Base-by-base conservation (phyloP, 2,888 invertebrate species). In the Sphaerophoria taeniata region DNA sequence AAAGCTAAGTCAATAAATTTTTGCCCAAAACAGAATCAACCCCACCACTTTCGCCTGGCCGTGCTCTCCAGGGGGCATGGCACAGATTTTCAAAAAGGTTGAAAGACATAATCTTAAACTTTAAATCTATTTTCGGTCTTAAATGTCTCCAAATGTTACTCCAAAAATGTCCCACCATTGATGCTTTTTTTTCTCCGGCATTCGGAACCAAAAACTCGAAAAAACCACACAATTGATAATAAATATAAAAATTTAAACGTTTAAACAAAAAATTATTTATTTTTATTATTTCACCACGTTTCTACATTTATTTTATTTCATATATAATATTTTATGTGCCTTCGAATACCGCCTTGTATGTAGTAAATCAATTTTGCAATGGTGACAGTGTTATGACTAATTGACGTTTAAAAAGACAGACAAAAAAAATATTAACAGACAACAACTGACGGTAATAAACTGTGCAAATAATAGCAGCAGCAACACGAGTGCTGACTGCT, bases 321-420 rank as follows among this genome's bases (percentile, higher is more conserved):
- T 45, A 16, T 3, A 11, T 5, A 11, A 9, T 43, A 7, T 43
- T 3, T 43, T 43, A 43, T 43, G 43, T 39, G 6, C 9, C 9
- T 9, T 3, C 12, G 9, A 12, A 12, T 39, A 9, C 6, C 16
- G 24, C 51, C 11, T 36, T 53, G 49, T 36, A 39, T 67, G 77
- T 73, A 70, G 73, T 83, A 83, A 83, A 83, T 83, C 82, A 77
- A 63, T 77, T 77, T 63, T 58, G 47, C 73, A 83, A 70, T 55
- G 72, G 63, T 69, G 82, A 69, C 77, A 73, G 69, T 49, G 53
- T 67, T 83, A 83, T 83, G 82, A 77, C 77, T 83, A 83, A 83
- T 83, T 83, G 77, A 49, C 77, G 63, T 83, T 73, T 51, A 63
- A 73, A 76, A 67, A 61, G 9, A 51, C 24, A 24, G 24, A 63